These are phyloP conservation scores for Phaethon lepturus DNA, from an alignment of 2,113 vertebrate species.

Conservation along the genomic window DNA sequence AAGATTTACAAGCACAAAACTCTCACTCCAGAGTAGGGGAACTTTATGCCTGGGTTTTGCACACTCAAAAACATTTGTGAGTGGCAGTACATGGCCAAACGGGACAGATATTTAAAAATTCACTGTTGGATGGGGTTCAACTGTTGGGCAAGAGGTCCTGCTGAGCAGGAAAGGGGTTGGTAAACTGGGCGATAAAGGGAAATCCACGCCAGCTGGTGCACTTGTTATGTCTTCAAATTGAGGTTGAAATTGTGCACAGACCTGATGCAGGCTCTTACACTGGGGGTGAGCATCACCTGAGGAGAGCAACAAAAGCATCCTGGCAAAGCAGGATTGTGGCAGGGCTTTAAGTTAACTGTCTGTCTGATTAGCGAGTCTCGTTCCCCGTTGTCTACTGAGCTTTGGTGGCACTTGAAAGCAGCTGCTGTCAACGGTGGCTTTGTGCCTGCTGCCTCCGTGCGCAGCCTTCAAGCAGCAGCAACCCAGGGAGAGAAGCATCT, in stretches of 20 bases:
- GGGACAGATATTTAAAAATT: not conserved
- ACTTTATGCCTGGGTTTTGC: not conserved
- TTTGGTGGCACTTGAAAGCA: not conserved
- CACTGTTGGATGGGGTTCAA: not conserved
- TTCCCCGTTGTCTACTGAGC: not conserved
- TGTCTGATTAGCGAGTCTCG: not conserved
- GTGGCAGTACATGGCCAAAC: not conserved
- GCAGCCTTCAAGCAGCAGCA: not conserved
- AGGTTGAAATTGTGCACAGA: not conserved
- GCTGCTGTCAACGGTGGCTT: not conserved
- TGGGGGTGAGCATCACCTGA: not conserved
- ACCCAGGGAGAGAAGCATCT: not conserved
- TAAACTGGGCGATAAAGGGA: not conserved
- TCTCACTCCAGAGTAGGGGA: not conserved
- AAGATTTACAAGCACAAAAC: not conserved
- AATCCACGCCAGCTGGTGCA: accelerated
- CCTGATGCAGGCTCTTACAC: not conserved
- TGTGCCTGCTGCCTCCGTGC: not conserved
- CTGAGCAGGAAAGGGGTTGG: not conserved
- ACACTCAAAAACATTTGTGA: not conserved
- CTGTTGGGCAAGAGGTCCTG: no score
- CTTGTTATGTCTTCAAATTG: not conserved
- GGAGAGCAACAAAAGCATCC: not conserved
- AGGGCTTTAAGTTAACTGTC: not conserved
- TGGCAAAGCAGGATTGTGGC: not conserved